A percentile compares a stretch with the other conserved stretches of the same genome.
These are phyloP conservation scores for Sphaerophoria taeniata DNA, from an alignment of 2,888 invertebrate species.

Conservation along the genomic window DNA sequence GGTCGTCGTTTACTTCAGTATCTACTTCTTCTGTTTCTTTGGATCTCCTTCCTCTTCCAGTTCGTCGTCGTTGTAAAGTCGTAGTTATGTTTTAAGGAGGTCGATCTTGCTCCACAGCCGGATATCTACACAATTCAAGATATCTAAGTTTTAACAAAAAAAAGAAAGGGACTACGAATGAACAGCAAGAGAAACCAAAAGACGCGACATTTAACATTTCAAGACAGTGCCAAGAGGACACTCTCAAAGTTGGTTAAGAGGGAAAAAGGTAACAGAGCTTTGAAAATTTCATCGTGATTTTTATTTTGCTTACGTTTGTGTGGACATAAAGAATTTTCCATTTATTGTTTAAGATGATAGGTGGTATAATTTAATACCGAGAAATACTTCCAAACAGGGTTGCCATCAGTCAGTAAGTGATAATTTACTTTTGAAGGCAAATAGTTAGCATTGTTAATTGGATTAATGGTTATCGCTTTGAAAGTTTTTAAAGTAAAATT, in stretches of 20 bases:
- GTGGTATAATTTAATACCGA: conserved; percentile 1
- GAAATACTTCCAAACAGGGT: background rate
- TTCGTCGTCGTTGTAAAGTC: conserved; percentile 17
- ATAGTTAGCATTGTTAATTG: too few species aligned
- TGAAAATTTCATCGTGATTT: conserved; percentile 11
- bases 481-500: too few species aligned
- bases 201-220: conserved; percentile 10
- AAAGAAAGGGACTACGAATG: background rate
- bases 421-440: too few species aligned
- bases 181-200: background rate
- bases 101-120: conserved; percentile 8
- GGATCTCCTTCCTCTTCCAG: background rate
- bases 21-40: background rate
- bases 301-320: background rate
- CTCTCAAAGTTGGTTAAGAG: background rate
- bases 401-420: background rate
- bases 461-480: too few species aligned
- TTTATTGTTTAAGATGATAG: conserved; percentile 10
- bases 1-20: background rate
- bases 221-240: conserved; percentile 8
- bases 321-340: conserved; percentile 8
- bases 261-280: background rate
- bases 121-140: conserved; percentile 17
- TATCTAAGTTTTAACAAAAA: conserved; percentile 2
- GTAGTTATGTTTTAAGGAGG: background rate